Evolutionary conservation across 2,888 invertebrate genomes (phyloP), one percentile per base, ranked within the genome.

Genomic region (Eristalis arbustorum): DNA sequence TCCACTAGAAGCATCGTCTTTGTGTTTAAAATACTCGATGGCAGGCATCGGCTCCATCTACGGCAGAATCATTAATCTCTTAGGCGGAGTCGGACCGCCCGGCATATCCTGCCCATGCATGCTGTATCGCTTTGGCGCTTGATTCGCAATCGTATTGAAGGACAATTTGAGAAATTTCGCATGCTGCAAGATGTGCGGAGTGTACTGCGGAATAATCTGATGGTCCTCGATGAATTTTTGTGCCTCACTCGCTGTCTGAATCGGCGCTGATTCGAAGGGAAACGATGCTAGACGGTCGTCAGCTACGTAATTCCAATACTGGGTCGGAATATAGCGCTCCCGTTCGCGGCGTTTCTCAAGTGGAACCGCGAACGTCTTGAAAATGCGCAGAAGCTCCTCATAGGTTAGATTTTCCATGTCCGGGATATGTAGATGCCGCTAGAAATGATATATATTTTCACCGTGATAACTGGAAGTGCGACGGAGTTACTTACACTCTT

Each of bases 331-430:
- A 42, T 25, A 18, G 1, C 72, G 67, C 5, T 25, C 25, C 11
- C 57, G 42, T 23, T 11, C 1, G 6, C 18, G 18, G 8, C 76
- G 69, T 22, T 75, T 69, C 6, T 84, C 89, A 18, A 90, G 69
- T 1, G 91, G 91, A n/a, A 90, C 73, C 6, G 89, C 90, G 87
- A 90, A 91, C 10, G 89, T 89, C 71, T 89, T 89, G 75, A 89
- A 91, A 61, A 91, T 88, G 64, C 89, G 88, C 4, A 89, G 40
- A 0, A 91, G 78, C 57, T 91, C 90, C 0, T 88, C 84, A 14
- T 88, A 75, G 4, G 88, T 59, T 73, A 90, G 74, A n/a, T 77
- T 40, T 22, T 90, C 89, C 25, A 91, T 84, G 56, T 89, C 88
- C 22, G 89, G 84, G 61, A 91, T 81, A 23, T 88, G 83, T 2